These are phyloP conservation scores for Hylomyscus alleni DNA, from an alignment of 2,797 vertebrate species.

Conservation along the genomic window DNA sequence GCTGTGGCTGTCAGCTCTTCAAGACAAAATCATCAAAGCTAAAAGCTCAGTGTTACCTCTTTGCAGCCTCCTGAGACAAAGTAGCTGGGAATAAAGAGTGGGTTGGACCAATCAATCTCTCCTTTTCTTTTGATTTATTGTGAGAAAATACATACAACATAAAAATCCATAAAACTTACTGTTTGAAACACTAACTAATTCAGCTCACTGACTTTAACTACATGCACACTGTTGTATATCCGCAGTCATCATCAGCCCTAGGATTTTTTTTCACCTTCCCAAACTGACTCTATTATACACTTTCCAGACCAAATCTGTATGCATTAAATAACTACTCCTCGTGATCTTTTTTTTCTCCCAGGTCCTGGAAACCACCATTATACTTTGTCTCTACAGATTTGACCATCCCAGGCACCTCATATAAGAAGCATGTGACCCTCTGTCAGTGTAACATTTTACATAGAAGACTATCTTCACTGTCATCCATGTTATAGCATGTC, in stretches of 20 bases:
- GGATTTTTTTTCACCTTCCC: neutral
- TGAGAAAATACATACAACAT: neutral
- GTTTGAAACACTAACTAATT: neutral
- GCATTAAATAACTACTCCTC: neutral
- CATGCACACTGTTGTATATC: neutral
- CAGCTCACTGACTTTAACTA: neutral
- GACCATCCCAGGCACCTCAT: neutral
- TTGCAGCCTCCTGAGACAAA: neutral
- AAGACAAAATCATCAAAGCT: neutral
- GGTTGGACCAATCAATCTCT: neutral
- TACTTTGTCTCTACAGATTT: neutral
- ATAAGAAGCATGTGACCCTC: neutral
- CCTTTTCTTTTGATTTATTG: neutral
- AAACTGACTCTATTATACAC: neutral
- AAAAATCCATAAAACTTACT: neutral
- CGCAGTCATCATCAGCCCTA: neutral
- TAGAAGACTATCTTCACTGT: neutral
- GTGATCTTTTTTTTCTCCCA: neutral
- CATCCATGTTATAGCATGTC: neutral
- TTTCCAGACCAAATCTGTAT: neutral
- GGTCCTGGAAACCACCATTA: neutral
- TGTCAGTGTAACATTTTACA: neutral
- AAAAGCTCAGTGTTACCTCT: slow-evolving; percentile 14
- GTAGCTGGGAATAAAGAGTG: neutral
- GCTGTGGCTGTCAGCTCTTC: neutral